phyloP scores from a whole-genome alignment of 2,113 vertebrate species.

The Macquaria ambigua region DNA sequence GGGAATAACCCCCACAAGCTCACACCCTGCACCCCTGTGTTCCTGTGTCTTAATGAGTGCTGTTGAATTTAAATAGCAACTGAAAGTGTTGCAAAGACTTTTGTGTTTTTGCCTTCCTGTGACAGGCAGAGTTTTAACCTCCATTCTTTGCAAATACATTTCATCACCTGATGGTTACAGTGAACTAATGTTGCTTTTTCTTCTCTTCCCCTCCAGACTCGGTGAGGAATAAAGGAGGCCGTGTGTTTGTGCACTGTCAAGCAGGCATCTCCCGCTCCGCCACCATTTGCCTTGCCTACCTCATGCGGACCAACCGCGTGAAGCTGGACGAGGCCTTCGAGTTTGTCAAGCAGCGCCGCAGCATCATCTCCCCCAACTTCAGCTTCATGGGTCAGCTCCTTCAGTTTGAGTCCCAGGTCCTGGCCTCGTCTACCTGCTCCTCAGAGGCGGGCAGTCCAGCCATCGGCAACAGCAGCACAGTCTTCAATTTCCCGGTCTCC shows the following conservation, averaged over 20 bases:
- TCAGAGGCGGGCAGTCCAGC: slow-evolving; percentile 93
- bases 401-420: slow-evolving; percentile 97
- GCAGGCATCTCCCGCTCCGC: slow-evolving; percentile 98
- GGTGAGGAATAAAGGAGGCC: slow-evolving; percentile 92
- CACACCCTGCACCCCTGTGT: slow-evolving; percentile 66
- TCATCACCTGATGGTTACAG: slow-evolving; percentile 31
- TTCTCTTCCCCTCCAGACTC: slow-evolving; percentile 87
- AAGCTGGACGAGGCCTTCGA: slow-evolving; percentile 98
- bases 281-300: slow-evolving; percentile 98
- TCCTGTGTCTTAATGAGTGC: slow-evolving; percentile 80
- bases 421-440: slow-evolving; percentile 93
- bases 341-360: slow-evolving; percentile 97
- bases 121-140: slow-evolving; percentile 10
- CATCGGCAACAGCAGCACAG: slow-evolving; percentile 88
- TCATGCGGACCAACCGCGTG: slow-evolving; percentile 98
- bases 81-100: slow-evolving; percentile 60
- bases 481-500: slow-evolving; percentile 97
- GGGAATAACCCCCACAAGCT: slow-evolving; percentile 70
- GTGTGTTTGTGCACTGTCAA: slow-evolving; percentile 98
- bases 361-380: slow-evolving; percentile 99
- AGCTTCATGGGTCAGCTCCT: slow-evolving; percentile 99
- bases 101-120: slow-evolving; percentile 50
- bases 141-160: slow-evolving; percentile 29
- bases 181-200: slow-evolving; percentile 61
- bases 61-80: slow-evolving; percentile 72